A percentile compares a stretch with the other conserved stretches of the same genome.
Evolutionary conservation across 2,797 vertebrate genomes (phyloP).

Genomic region (Luscinia megarhynchos): DNA sequence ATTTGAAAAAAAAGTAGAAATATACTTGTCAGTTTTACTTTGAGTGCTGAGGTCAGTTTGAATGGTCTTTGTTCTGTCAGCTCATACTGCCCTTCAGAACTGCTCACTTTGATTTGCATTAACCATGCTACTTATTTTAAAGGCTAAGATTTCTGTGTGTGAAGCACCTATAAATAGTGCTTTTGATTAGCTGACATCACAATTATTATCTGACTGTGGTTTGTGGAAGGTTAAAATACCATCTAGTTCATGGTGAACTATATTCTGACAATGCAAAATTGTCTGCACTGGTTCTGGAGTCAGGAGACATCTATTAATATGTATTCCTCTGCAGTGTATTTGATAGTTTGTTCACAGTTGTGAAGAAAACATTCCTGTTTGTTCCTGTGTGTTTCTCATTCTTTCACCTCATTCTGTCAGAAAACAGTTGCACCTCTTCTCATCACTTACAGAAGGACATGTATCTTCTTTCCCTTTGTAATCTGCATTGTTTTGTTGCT

Average conservation of each 20-base stretch:
- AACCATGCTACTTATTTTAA: neutral
- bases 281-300: neutral
- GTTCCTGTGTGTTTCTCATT: neutral
- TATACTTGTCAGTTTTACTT: neutral
- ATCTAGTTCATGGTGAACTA: neutral
- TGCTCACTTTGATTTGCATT: neutral
- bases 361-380: neutral
- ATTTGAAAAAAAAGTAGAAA: neutral
- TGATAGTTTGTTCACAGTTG: neutral
- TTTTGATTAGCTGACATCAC: slow-evolving; percentile 8
- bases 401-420: slow-evolving; percentile 46
- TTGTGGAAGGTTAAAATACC: neutral
- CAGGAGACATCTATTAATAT: neutral
- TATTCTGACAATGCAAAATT: neutral
- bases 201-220: neutral
- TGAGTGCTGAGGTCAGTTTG: neutral
- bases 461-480: neutral
- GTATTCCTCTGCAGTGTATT: neutral
- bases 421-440: neutral
- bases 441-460: neutral
- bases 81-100: neutral
- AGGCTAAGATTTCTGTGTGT: neutral
- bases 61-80: neutral
- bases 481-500: neutral
- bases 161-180: neutral